Evolutionary conservation across 2,113 vertebrate genomes (phyloP).

Genomic region (Delphinapterus leucas): DNA sequence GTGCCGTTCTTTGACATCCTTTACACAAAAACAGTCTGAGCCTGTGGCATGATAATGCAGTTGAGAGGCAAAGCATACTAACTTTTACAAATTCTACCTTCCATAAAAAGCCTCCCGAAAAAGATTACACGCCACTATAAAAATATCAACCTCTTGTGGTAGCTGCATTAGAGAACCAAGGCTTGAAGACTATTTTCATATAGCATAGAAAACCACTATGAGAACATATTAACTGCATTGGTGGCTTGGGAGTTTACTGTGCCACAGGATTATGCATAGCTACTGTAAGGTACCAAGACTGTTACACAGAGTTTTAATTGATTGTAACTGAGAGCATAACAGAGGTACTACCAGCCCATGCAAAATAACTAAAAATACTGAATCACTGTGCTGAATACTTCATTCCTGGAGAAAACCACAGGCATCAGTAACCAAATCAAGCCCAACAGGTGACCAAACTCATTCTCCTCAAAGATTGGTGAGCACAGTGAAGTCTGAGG

Average conservation of each 20-base stretch:
- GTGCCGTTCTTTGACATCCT: slow-evolving; percentile 89
- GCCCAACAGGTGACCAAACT: slow-evolving; percentile 56
- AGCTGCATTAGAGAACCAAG: slow-evolving; percentile 82
- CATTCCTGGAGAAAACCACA: slow-evolving; percentile 70
- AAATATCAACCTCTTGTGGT: slow-evolving; percentile 82
- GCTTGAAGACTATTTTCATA: slow-evolving; percentile 80
- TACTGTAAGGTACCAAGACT: slow-evolving; percentile 56
- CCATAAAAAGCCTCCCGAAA: slow-evolving; percentile 81
- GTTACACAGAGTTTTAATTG: slow-evolving; percentile 57
- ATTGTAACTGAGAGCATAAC: slow-evolving; percentile 69
- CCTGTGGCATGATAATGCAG: slow-evolving; percentile 83
- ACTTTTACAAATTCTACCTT: slow-evolving; percentile 82
- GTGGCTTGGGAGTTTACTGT: slow-evolving; percentile 71
- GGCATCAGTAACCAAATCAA: slow-evolving; percentile 70
- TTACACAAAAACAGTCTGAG: slow-evolving; percentile 86
- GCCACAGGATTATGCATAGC: slow-evolving; percentile 70
- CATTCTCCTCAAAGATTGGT: slow-evolving; percentile 66
- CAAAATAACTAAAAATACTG: slow-evolving; percentile 68
- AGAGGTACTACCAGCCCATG: slow-evolving; percentile 75
- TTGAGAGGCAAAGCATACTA: slow-evolving; percentile 84
- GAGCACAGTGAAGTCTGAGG: slow-evolving; percentile 79
- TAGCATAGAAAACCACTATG: slow-evolving; percentile 76
- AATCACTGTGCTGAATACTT: slow-evolving; percentile 75
- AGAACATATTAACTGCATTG: slow-evolving; percentile 66
- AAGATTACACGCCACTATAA: slow-evolving; percentile 82